Evolutionary conservation across 1,140 invertebrate species (phyloP).

Genomic region (Helicoverpa armigera): DNA sequence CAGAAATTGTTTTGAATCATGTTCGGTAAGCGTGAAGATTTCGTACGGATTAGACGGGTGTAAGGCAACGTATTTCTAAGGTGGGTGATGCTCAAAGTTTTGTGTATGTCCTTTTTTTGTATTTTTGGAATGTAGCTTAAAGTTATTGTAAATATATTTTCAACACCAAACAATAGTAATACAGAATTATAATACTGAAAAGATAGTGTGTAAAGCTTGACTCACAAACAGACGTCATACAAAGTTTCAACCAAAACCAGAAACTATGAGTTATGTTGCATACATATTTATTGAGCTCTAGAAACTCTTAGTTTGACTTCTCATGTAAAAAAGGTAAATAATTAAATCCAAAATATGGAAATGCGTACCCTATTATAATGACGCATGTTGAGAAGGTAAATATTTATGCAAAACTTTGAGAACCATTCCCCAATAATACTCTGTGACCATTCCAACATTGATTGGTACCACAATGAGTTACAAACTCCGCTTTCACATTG

Average conservation of each 20-base stretch:
- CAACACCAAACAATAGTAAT: no score
- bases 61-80: slow-evolving; percentile 63
- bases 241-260: no score
- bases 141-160: neutral
- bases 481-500: slow-evolving; percentile 78
- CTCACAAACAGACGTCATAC: no score
- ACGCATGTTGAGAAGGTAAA: neutral
- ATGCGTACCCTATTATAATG: no score
- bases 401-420: slow-evolving; percentile 61
- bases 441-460: slow-evolving; percentile 65
- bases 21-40: slow-evolving; percentile 81
- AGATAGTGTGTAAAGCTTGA: no score
- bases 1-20: slow-evolving; percentile 83
- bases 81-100: slow-evolving; percentile 70
- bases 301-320: no score
- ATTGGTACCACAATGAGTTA: slow-evolving; percentile 79
- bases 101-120: neutral
- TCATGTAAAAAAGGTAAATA: no score
- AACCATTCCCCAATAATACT: slow-evolving; percentile 59
- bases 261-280: no score
- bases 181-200: no score
- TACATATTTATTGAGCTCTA: no score
- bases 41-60: slow-evolving; percentile 75
- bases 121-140: neutral
- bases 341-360: no score